Evolutionary conservation across 2,113 vertebrate species (phyloP).

Genomic region (Podarcis cretensis): DNA sequence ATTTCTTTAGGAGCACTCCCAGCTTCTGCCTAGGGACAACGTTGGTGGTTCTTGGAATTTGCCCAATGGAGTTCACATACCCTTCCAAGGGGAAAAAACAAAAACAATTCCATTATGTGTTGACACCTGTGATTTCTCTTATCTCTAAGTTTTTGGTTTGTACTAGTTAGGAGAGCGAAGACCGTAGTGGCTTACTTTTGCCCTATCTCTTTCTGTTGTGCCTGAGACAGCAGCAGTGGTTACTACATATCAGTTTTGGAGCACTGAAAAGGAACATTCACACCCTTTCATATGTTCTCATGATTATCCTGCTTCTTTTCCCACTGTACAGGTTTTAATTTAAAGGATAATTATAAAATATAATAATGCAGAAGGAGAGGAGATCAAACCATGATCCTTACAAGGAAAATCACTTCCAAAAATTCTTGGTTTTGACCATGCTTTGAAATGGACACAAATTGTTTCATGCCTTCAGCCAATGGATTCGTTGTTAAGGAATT

Average conservation of each 20-base stretch:
- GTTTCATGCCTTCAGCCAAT: background rate
- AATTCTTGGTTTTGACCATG: background rate
- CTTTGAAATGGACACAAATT: background rate
- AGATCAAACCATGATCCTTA: background rate
- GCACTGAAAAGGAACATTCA: fast-evolving
- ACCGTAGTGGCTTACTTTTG: background rate
- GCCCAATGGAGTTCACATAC: background rate
- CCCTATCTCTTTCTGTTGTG: fast-evolving
- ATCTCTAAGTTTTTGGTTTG: background rate
- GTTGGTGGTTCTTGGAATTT: background rate
- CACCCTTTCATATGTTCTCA: background rate
- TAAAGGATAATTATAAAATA: background rate
- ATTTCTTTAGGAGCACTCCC: background rate
- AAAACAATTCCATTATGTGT: fast-evolving
- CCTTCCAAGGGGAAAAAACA: fast-evolving
- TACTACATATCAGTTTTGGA: background rate
- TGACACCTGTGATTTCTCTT: background rate
- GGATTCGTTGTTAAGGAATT: background rate
- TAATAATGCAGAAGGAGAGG: background rate
- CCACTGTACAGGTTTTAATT: background rate
- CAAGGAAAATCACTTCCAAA: background rate
- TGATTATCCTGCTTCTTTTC: background rate
- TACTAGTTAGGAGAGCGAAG: fast-evolving
- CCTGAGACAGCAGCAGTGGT: background rate
- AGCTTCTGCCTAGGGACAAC: background rate